Evolutionary conservation across 2,113 vertebrate genomes (phyloP).

Genomic region (Hippocampus zosterae): DNA sequence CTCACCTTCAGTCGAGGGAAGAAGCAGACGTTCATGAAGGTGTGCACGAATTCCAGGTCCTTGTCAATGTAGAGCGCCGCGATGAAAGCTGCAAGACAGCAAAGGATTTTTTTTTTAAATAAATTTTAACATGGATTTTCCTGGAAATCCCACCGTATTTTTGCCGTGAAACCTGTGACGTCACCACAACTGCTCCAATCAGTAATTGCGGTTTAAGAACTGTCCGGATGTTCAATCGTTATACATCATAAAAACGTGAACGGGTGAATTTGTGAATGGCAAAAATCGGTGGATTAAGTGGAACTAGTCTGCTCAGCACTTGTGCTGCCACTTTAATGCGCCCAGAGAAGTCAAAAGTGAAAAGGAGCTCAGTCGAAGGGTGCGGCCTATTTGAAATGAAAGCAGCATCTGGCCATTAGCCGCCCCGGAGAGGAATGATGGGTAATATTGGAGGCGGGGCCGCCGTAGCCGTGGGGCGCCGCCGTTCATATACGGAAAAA

Average conservation of each 20-base stretch:
- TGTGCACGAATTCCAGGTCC: slow-evolving; percentile 94
- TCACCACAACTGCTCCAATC: too few species aligned
- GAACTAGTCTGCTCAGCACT: background rate
- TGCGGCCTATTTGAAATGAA: background rate
- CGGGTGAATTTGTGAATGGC: too few species aligned
- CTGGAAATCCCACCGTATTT: too few species aligned
- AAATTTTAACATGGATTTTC: too few species aligned
- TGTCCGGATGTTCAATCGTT: too few species aligned
- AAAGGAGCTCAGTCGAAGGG: background rate
- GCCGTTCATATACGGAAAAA: slow-evolving; percentile 31
- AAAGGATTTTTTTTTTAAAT: background rate
- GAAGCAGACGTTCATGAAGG: slow-evolving; percentile 99
- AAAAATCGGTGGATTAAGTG: background rate
- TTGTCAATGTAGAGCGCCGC: slow-evolving; percentile 97
- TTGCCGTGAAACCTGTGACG: too few species aligned
- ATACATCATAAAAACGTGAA: too few species aligned
- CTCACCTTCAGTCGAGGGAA: slow-evolving; percentile 91
- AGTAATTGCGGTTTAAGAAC: too few species aligned
- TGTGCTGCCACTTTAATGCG: background rate
- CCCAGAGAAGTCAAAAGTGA: background rate
- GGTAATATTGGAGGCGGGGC: slow-evolving; percentile 54
- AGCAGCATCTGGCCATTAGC: background rate
- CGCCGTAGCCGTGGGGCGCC: slow-evolving; percentile 35
- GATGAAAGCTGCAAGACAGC: slow-evolving; percentile 83
- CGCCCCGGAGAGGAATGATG: slow-evolving; percentile 31